Base-by-base conservation (phyloP, 2,797 vertebrate species). In the Galaxias olidus region DNA sequence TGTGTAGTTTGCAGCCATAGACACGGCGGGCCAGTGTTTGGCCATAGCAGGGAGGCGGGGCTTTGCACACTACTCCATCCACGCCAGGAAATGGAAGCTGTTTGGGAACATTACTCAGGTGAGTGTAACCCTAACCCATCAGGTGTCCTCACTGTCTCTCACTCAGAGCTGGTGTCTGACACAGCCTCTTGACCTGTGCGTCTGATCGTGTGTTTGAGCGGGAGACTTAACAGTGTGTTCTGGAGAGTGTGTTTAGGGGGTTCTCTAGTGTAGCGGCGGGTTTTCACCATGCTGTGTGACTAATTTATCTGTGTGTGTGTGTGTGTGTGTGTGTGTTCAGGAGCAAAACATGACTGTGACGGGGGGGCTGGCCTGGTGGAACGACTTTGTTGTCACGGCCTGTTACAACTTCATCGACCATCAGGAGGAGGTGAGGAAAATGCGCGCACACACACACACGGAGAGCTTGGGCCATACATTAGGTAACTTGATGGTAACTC, bases 51-150 rank as follows among this genome's bases (percentile, higher is more conserved):
- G 97, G 74, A 95, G 94, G 74, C 95, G 94, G 85, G 97, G 97
- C 73, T 97, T 99, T 93, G 97, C 96, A 90, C 96, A 98, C 90
- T 99, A 98, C 86, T 98, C 96, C 59, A 91, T 98, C 83, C 92
- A 93, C 77, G 97, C 93, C 76, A 96, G 98, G 86, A 99, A 98
- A 90, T 99, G 97, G 98, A 99, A 98, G 78, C 89, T 99, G 65
- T 99, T 99, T 85, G 98, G 98, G 78, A 99, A 98, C 74, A 94
- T 98, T 85, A 98, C 97, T 77, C 98, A 99, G 95, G 97, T 98
- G 81, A n/a, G n/a, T n/a, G n/a, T n/a, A n/a, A n/a, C n/a, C n/a
- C n/a, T n/a, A n/a, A n/a, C n/a, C n/a, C n/a, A n/a, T n/a, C n/a
- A n/a, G n/a, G n/a, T n/a, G n/a, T n/a, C n/a, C n/a, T n/a, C n/a